These are phyloP conservation scores for Pyrocoelia pectoralis DNA, from an alignment of 2,888 invertebrate genomes.

Conservation along the genomic window DNA sequence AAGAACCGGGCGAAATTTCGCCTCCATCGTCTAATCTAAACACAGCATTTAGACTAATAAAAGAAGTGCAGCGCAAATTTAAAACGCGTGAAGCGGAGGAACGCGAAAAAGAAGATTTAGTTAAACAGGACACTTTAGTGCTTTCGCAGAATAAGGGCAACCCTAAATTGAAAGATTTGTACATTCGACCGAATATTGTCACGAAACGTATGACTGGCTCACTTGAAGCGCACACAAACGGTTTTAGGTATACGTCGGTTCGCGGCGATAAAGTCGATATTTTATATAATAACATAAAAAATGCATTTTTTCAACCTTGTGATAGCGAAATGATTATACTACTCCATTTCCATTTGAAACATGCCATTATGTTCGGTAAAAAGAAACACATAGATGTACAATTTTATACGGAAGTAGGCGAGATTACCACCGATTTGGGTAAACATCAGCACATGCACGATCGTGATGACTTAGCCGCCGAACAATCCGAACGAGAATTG, in stretches of 20 bases:
- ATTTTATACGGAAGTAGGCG: constrained; percentile 99
- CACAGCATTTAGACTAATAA: constrained; percentile 96
- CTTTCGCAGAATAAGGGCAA: constrained; percentile 96
- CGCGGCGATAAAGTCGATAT: constrained; percentile 99
- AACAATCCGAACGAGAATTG: constrained; percentile 97
- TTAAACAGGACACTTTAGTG: constrained; percentile 96
- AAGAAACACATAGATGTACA: constrained; percentile 99
- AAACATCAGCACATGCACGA: constrained; percentile 99
- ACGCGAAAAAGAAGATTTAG: constrained; percentile 97
- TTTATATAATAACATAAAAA: constrained; percentile 98
- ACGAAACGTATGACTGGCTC: constrained; percentile 94
- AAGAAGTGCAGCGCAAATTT: constrained; percentile 96
- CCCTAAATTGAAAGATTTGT: constrained; percentile 96
- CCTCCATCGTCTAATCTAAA: constrained; percentile 96
- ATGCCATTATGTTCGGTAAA: constrained; percentile 98
- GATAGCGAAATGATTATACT: constrained; percentile 99
- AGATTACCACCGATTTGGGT: constrained; percentile 98
- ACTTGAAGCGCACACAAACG: constrained; percentile 95
- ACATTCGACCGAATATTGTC: constrained; percentile 98
- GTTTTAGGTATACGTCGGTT: constrained; percentile 97
- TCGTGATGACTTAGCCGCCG: constrained; percentile 97
- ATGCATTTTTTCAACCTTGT: constrained; percentile 99
- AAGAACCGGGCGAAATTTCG: constrained; percentile 94
- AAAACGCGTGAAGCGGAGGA: constrained; percentile 99
- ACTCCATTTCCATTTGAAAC: constrained; percentile 97